These are phyloP conservation scores for Philereme vetulata DNA, from an alignment of 2,888 invertebrate genomes.

Conservation along the genomic window DNA sequence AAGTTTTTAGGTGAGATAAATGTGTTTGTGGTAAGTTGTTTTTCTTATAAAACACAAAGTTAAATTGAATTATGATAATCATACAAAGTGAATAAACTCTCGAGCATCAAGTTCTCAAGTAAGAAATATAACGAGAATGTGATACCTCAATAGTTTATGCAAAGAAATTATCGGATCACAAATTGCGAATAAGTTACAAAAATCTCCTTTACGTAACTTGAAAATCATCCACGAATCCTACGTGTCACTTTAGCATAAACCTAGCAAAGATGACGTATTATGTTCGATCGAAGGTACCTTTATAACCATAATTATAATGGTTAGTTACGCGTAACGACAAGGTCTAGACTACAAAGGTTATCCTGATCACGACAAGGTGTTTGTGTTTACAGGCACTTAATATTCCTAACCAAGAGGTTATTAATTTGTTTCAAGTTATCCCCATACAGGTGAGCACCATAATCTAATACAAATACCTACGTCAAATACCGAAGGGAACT, in stretches of 20 bases:
- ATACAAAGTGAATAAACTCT: background rate
- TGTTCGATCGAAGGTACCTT: too few relatives aligned
- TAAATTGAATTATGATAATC: constrained; percentile 13
- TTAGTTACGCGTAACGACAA: background rate
- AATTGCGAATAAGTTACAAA: too few relatives aligned
- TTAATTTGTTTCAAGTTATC: constrained; percentile 34
- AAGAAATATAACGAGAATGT: too few relatives aligned
- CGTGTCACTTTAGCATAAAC: too few relatives aligned
- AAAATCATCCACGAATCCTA: too few relatives aligned
- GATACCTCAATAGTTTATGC: too few relatives aligned
- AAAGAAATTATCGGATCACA: too few relatives aligned
- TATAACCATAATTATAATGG: too few relatives aligned
- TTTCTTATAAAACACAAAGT: constrained; percentile 12
- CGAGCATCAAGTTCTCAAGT: too few relatives aligned
- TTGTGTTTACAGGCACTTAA: constrained; percentile 26
- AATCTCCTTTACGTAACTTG: too few relatives aligned
- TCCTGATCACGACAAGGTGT: background rate
- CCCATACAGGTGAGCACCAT: constrained; percentile 23
- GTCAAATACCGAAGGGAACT: constrained; percentile 55
- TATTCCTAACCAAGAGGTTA: constrained; percentile 28
- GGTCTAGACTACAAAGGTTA: background rate
- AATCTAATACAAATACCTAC: constrained; percentile 43
- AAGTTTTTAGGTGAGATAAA: constrained; percentile 17
- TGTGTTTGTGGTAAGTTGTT: constrained; percentile 20
- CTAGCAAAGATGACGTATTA: too few relatives aligned